Conservation (phyloP, 2,113 vertebrate species). For the Calidris pygmaea region DNA sequence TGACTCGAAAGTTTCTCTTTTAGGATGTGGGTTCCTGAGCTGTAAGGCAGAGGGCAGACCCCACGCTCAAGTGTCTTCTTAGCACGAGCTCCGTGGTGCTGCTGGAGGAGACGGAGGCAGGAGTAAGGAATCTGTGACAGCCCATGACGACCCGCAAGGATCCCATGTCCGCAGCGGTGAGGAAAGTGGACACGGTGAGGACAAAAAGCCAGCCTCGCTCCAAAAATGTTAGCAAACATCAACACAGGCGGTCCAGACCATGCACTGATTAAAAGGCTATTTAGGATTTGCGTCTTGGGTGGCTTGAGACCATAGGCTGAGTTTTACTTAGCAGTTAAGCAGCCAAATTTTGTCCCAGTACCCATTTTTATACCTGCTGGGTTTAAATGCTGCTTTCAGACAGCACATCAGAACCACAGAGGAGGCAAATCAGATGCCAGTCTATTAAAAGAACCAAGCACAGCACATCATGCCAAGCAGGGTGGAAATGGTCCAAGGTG, state of each 20-base stretch:
- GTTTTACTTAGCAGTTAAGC: background rate
- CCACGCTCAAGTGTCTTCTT: fast-evolving
- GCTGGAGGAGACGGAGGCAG: background rate
- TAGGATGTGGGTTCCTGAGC: background rate
- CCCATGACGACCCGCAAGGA: fast-evolving
- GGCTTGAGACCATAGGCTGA: fast-evolving
- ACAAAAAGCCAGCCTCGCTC: background rate
- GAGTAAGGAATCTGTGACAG: background rate
- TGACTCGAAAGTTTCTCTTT: fast-evolving
- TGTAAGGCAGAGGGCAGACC: background rate
- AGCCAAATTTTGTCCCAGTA: background rate
- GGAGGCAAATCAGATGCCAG: background rate
- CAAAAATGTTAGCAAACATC: background rate
- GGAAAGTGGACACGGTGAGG: background rate
- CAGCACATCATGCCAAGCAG: background rate
- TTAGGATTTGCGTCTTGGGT: background rate
- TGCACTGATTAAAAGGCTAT: background rate
- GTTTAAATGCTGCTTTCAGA: background rate
- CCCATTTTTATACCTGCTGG: background rate
- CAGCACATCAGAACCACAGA: background rate
- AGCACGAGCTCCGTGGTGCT: background rate
- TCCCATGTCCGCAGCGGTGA: fast-evolving
- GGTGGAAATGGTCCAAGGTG: background rate
- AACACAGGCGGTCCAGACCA: background rate
- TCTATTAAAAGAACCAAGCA: constrained; percentile 16